Percentiles rank a stretch among this genome's conserved stretches.
Conservation (phyloP, 2,888 invertebrate species). For the Tanypteryx hageni region DNA sequence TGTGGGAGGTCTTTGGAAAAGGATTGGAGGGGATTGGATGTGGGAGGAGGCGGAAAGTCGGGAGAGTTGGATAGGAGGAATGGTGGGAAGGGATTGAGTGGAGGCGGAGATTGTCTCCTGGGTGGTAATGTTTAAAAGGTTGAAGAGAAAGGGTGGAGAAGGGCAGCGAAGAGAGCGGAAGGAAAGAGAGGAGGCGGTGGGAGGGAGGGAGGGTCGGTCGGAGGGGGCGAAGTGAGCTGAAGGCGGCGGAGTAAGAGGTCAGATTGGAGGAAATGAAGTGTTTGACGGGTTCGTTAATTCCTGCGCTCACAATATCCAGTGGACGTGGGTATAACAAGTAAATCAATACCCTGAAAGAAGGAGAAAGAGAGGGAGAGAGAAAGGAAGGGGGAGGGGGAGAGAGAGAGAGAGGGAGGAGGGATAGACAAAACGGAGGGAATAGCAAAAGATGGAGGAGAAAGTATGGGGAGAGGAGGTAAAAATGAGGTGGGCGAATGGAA, state of each 20-base stretch:
- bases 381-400: background rate
- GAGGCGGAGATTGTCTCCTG: background rate
- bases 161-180: background rate
- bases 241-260: background rate
- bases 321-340: conserved; percentile 19
- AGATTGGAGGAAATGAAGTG: background rate
- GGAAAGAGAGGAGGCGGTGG: background rate
- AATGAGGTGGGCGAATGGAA: too few species aligned
- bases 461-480: too few species aligned
- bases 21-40: too few species aligned
- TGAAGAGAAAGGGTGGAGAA: background rate
- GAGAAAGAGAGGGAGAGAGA: background rate
- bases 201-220: background rate
- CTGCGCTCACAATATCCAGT: background rate
- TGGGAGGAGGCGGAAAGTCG: too few species aligned
- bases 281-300: conserved; percentile 32
- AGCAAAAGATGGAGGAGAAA: too few species aligned
- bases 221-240: background rate
- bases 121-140: conserved; percentile 6
- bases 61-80: too few species aligned
- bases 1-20: too few species aligned
- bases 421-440: background rate
- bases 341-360: background rate
- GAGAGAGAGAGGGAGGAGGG: background rate
- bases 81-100: too few species aligned